These are phyloP conservation scores for Myotis lucifugus DNA, from an alignment of 2,113 vertebrate species.

Conservation along the genomic window DNA sequence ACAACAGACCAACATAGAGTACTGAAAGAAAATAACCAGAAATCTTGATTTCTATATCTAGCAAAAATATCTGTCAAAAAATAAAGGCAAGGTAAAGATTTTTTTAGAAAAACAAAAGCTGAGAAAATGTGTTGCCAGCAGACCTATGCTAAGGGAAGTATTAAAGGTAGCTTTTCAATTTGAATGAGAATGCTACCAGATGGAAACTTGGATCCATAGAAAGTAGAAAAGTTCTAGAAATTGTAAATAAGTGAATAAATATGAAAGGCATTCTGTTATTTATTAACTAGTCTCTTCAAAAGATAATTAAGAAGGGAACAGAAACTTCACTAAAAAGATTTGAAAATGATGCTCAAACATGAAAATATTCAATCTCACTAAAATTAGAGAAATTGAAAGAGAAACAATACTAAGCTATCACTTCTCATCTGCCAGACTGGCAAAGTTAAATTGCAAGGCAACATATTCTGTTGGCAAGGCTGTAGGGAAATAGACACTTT, in stretches of 20 bases:
- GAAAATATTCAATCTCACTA: neutral
- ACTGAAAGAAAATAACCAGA: neutral
- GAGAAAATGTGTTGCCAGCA: neutral
- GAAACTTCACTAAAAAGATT: neutral
- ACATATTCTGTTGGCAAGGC: neutral
- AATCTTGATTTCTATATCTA: conserved; percentile 1
- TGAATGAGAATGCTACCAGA: neutral
- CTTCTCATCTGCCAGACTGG: neutral
- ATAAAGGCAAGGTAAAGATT: neutral
- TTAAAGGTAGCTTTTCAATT: neutral
- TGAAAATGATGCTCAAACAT: neutral
- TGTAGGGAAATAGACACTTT: neutral
- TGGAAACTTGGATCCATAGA: neutral
- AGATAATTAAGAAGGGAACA: neutral
- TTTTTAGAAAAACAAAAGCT: neutral
- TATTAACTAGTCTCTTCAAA: neutral
- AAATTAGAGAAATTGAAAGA: neutral
- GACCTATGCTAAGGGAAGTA: neutral
- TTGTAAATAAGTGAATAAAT: neutral
- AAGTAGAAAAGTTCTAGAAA: neutral
- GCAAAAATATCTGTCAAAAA: neutral
- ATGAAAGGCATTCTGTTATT: neutral
- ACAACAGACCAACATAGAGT: neutral
- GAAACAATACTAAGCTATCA: neutral
- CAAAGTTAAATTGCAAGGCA: neutral